These are phyloP conservation scores for Melolontha melolontha DNA, from an alignment of 2,888 invertebrate genomes.

Conservation along the genomic window DNA sequence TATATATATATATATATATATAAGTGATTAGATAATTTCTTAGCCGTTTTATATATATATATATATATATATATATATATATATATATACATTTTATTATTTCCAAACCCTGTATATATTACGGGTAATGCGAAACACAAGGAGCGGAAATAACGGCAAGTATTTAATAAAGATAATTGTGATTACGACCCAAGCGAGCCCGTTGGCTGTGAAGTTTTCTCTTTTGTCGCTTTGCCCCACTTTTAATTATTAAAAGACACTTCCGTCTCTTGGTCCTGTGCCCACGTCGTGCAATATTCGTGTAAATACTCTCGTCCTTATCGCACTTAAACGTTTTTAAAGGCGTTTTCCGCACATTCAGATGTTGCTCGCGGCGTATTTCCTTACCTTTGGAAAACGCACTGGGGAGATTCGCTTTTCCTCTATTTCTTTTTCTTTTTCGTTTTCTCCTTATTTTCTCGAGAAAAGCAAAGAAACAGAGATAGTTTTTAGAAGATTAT, in stretches of 20 bases:
- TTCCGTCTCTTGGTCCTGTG: conserved; percentile 18
- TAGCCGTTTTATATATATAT: too few species aligned
- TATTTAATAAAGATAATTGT: conserved; percentile 44
- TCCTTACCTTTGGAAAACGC: not conserved
- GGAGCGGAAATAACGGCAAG: conserved; percentile 40
- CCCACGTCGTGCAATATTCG: not conserved
- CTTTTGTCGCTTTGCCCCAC: conserved; percentile 38
- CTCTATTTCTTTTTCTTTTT: conserved; percentile 13
- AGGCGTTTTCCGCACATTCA: conserved; percentile 2
- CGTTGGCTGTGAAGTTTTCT: conserved; percentile 37
- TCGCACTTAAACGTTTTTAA: conserved; percentile 1
- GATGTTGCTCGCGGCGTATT: conserved; percentile 16
- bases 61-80: too few species aligned
- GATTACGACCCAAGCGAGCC: conserved; percentile 33
- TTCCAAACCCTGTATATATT: conserved; percentile 10
- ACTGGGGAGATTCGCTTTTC: conserved; percentile 1
- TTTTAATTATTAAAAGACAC: conserved; percentile 40
- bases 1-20: too few species aligned
- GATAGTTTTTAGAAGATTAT: conserved; percentile 17
- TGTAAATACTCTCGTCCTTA: not conserved
- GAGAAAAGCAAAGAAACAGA: not conserved
- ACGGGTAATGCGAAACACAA: conserved; percentile 21
- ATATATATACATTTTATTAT: too few species aligned
- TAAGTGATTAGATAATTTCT: too few species aligned
- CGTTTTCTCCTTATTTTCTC: conserved; percentile 9